phyloP scores from a whole-genome alignment of 1,140 invertebrate genomes.

The Bombus sylvicola region DNA sequence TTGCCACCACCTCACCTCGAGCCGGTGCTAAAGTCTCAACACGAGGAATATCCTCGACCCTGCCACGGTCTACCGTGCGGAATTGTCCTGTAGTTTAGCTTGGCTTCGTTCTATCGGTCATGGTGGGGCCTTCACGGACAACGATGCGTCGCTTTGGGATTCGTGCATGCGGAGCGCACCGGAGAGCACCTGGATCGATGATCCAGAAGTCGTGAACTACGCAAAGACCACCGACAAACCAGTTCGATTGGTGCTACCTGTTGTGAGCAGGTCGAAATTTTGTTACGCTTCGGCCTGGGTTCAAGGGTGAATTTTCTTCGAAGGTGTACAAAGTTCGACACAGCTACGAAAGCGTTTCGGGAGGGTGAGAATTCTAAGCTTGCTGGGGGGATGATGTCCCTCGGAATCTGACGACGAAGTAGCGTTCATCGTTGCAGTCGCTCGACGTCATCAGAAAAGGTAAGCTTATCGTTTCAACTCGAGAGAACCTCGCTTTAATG shows the following conservation, averaged over 20 bases:
- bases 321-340: not conserved
- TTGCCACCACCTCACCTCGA: conserved; percentile 81
- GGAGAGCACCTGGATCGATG: conserved; percentile 62
- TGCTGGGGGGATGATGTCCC: conserved; percentile 42
- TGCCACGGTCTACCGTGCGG: conserved; percentile 53
- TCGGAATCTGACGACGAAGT: conserved; percentile 41
- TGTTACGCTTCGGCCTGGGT: not conserved
- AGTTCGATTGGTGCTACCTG: conserved; percentile 61
- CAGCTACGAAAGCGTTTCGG: not conserved
- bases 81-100: conserved; percentile 71
- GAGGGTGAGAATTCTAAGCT: not conserved
- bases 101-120: conserved; percentile 64
- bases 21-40: conserved; percentile 71
- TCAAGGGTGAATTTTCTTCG: not conserved
- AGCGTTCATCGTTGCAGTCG: conserved; percentile 41
- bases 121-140: conserved; percentile 57
- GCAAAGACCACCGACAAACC: conserved; percentile 53
- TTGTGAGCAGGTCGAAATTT: conserved; percentile 49
- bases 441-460: conserved; percentile 58
- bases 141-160: conserved; percentile 50
- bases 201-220: conserved; percentile 65
- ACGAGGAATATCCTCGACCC: conserved; percentile 52
- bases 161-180: conserved; percentile 65
- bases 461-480: conserved; percentile 39
- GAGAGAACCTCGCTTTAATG: conserved; percentile 11